Conservation (phyloP, 2,888 invertebrate species). For the Synergus japonicus region DNA sequence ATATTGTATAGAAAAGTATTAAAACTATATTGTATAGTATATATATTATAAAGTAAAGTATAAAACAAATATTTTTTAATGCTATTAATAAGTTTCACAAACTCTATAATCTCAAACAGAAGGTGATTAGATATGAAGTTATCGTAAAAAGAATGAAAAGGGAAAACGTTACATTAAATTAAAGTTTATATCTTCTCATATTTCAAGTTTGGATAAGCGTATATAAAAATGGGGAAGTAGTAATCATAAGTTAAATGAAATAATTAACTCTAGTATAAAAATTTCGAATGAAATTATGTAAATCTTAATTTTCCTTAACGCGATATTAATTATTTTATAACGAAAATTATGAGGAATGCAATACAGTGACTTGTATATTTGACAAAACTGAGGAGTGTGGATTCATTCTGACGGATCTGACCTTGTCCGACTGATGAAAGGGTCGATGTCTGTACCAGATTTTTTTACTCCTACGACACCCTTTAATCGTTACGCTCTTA, state of each 20-base stretch:
- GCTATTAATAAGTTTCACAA: slow-evolving; percentile 29
- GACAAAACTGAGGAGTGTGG: not conserved
- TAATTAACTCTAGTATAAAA: not conserved
- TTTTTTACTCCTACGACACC: slow-evolving; percentile 11
- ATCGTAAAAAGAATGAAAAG: slow-evolving; percentile 17
- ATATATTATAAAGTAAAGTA: too few species aligned
- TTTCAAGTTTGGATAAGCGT: not conserved
- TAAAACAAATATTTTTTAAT: slow-evolving; percentile 24
- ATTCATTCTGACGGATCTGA: slow-evolving; percentile 27
- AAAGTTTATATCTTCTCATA: not conserved
- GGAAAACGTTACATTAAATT: slow-evolving; percentile 12
- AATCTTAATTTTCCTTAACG: not conserved
- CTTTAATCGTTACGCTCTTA: not conserved
- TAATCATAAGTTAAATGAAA: not conserved
- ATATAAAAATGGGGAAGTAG: not conserved
- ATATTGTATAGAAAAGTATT: too few species aligned
- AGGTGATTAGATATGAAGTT: slow-evolving; percentile 35
- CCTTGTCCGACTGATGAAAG: slow-evolving; percentile 16
- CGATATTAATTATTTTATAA: not conserved
- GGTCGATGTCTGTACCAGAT: slow-evolving; percentile 2
- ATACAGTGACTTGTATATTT: not conserved
- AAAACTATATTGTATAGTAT: too few species aligned
- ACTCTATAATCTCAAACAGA: slow-evolving; percentile 26
- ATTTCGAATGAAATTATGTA: not conserved
- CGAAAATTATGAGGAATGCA: not conserved